These are phyloP conservation scores for Carcharodon carcharias DNA, from an alignment of 2,797 vertebrate species.

Conservation along the genomic window DNA sequence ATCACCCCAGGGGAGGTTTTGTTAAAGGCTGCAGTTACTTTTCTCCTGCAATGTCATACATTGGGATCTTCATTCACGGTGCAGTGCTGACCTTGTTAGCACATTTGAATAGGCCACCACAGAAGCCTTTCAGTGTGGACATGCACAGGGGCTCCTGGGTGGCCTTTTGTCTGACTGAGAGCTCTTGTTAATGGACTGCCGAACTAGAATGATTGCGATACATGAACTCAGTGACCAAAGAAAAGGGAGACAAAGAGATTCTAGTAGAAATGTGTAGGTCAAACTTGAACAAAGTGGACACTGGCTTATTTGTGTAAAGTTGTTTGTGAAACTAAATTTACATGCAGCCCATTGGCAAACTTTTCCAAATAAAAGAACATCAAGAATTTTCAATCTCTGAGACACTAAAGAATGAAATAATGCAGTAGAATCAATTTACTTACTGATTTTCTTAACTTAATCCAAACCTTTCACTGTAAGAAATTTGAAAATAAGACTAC, in stretches of 20 bases:
- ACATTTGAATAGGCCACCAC: slow-evolving; percentile 93
- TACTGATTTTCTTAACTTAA: background rate
- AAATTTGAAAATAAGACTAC: background rate
- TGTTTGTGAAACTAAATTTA: slow-evolving; percentile 44
- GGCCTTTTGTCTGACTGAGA: slow-evolving; percentile 64
- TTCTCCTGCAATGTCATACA: slow-evolving; percentile 62
- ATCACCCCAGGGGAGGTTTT: slow-evolving; percentile 59
- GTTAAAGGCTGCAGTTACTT: slow-evolving; percentile 59
- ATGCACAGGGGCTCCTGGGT: slow-evolving; percentile 78
- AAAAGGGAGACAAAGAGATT: slow-evolving; percentile 67
- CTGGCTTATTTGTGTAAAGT: slow-evolving; percentile 47
- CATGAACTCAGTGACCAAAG: slow-evolving; percentile 71
- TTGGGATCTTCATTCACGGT: slow-evolving; percentile 54
- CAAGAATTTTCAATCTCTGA: slow-evolving; percentile 17
- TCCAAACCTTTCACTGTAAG: background rate
- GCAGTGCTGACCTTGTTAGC: slow-evolving; percentile 56
- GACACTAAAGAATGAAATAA: background rate
- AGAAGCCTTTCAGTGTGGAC: slow-evolving; percentile 77
- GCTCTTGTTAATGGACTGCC: slow-evolving; percentile 64
- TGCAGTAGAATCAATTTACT: background rate
- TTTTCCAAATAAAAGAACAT: background rate
- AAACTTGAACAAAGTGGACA: slow-evolving; percentile 56
- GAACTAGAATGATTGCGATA: slow-evolving; percentile 60
- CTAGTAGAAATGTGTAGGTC: slow-evolving; percentile 54
- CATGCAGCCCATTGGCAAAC: slow-evolving; percentile 4